phyloP scores from a whole-genome alignment of 2,113 vertebrate genomes.

The Tetrao urogallus region DNA sequence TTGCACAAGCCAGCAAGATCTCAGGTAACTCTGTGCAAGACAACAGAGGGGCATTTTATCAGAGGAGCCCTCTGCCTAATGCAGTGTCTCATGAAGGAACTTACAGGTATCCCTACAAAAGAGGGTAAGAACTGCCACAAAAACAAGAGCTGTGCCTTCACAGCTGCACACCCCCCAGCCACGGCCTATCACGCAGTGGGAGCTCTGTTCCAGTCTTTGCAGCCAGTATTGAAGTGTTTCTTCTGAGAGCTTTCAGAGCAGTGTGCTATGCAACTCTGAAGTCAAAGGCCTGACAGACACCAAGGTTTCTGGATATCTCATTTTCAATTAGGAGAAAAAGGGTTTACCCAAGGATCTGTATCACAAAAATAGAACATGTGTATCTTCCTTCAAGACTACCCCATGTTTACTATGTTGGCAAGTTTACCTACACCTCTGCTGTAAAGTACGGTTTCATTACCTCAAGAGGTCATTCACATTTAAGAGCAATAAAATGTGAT shows the following conservation, averaged over 20 bases:
- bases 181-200: accelerated
- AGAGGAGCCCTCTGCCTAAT: not conserved
- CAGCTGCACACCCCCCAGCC: not conserved
- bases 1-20: not conserved
- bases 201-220: not conserved
- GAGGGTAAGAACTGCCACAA: not conserved
- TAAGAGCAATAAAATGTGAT: not conserved
- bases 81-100: not conserved
- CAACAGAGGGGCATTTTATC: not conserved
- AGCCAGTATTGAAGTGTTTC: not conserved
- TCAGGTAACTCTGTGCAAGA: not conserved
- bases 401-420: not conserved
- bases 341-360: not conserved
- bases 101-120: accelerated
- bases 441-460: not conserved
- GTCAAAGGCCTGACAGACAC: not conserved
- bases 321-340: not conserved
- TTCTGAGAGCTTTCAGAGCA: not conserved
- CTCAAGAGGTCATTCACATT: not conserved
- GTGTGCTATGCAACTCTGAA: not conserved
- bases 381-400: not conserved
- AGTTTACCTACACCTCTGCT: not conserved
- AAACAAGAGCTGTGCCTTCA: not conserved
- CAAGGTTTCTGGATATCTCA: accelerated
- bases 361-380: not conserved